A percentile compares a stretch with the other conserved stretches of the same genome.
phyloP scores from a whole-genome alignment of 2,888 invertebrate species.

The Cryptus armator region DNA sequence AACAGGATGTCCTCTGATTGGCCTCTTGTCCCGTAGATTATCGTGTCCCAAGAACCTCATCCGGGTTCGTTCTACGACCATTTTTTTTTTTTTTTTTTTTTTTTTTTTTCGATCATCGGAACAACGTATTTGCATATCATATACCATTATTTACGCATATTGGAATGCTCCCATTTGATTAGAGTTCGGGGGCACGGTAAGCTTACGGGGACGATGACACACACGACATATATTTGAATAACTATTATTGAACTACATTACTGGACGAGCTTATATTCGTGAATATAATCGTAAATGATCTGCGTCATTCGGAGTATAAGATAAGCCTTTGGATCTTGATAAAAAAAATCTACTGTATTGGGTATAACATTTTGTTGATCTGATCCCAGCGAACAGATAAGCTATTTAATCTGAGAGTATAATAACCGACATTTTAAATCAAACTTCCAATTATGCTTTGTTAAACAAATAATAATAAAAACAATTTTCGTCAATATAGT shows the following conservation, averaged over 20 bases:
- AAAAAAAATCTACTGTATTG: neutral
- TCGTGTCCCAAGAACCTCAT: conserved; percentile 55
- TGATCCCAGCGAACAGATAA: neutral
- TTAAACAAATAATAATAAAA: neutral
- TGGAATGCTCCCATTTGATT: conserved; percentile 7
- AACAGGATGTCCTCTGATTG: conserved; percentile 83
- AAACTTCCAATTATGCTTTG: neutral
- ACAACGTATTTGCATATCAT: conserved; percentile 59
- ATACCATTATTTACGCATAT: conserved; percentile 38
- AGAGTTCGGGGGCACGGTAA: conserved; percentile 51
- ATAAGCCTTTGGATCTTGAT: conserved; percentile 2
- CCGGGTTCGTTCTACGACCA: conserved; percentile 47
- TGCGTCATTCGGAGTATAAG: conserved; percentile 8
- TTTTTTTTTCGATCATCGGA: conserved; percentile 33
- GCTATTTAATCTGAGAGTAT: neutral
- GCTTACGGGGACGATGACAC: conserved; percentile 52
- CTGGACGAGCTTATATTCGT: conserved; percentile 34
- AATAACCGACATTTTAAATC: neutral
- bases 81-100: neutral
- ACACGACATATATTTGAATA: conserved; percentile 57
- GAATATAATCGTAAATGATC: conserved; percentile 38
- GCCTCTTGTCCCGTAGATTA: conserved; percentile 80
- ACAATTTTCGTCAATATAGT: too few relatives aligned
- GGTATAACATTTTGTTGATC: neutral
- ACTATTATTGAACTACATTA: conserved; percentile 15